Conservation (phyloP, 2,888 invertebrate species). For the Apotomis turbidana region DNA sequence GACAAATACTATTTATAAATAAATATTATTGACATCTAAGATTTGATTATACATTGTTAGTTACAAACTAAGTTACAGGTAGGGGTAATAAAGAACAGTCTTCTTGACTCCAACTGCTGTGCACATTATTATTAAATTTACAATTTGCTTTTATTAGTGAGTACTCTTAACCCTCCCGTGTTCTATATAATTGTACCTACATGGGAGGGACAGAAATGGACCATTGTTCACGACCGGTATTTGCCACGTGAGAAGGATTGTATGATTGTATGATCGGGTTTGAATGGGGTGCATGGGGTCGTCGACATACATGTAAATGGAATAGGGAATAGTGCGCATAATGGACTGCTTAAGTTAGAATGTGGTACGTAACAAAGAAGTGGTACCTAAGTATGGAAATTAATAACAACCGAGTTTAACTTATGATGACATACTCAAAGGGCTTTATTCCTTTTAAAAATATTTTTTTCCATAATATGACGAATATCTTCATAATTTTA, state of each 20-base stretch:
- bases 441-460: no score
- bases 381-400: background rate
- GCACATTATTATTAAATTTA: background rate
- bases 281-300: background rate
- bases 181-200: background rate
- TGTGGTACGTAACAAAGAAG: background rate
- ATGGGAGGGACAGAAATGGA: constrained; percentile 7
- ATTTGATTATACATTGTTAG: no score
- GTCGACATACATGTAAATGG: constrained; percentile 3
- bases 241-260: constrained; percentile 7
- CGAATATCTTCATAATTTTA: no score
- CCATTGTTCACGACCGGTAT: constrained; percentile 11
- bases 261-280: background rate
- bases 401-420: background rate
- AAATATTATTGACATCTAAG: no score
- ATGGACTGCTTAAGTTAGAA: constrained; percentile 1
- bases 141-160: background rate
- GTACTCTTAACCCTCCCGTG: background rate
- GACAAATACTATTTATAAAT: no score
- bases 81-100: no score
- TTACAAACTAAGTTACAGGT: no score
- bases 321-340: constrained; percentile 1
- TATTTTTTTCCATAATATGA: no score
- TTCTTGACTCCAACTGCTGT: no score
- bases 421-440: no score